These are phyloP conservation scores for Tetranychus cinnabarinus DNA, from an alignment of 1,140 invertebrate genomes.

Conservation along the genomic window DNA sequence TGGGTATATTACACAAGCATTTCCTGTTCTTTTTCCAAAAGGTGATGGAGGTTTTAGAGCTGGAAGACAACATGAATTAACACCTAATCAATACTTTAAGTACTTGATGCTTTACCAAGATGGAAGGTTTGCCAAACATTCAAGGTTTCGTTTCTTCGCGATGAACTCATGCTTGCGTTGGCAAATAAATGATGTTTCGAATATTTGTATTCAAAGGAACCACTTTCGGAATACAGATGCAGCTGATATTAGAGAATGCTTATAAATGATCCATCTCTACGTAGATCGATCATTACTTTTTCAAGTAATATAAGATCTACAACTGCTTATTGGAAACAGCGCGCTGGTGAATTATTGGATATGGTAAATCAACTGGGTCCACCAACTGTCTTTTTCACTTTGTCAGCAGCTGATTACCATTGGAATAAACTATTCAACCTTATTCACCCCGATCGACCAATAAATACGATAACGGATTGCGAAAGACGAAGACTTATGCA, in stretches of 20 bases:
- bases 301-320: background rate
- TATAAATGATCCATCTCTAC: background rate
- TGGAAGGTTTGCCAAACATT: background rate
- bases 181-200: background rate
- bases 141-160: background rate
- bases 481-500: background rate
- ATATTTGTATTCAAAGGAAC: background rate
- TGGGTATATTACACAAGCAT: too few relatives aligned
- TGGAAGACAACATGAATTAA: background rate
- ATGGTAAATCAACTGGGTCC: background rate
- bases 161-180: background rate
- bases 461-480: background rate
- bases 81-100: background rate
- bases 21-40: too few relatives aligned
- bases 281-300: background rate
- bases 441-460: background rate
- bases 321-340: background rate
- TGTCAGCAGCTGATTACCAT: background rate
- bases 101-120: background rate
- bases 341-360: background rate
- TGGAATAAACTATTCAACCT: background rate
- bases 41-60: too few relatives aligned
- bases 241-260: background rate
- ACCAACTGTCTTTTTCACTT: background rate
- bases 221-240: background rate